Percentiles rank a stretch among this genome's conserved stretches.
Conservation (phyloP, 2,113 vertebrate genomes). For the Promerops cafer region DNA sequence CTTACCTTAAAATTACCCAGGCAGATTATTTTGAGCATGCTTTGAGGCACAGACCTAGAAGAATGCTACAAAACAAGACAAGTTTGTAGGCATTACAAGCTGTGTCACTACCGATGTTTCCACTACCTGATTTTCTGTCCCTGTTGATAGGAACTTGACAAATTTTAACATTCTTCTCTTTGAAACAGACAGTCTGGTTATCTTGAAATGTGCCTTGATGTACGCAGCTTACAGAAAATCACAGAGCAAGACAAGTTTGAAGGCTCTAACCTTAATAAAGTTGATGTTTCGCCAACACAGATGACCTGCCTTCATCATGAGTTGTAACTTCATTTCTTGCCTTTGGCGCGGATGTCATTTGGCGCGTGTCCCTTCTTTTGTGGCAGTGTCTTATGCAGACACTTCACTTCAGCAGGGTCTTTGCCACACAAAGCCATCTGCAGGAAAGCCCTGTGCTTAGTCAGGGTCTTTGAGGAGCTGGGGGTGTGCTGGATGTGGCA, state of each 20-base stretch:
- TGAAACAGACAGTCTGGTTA: not conserved
- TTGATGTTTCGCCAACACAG: not conserved
- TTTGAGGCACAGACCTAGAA: not conserved
- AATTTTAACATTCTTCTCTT: not conserved
- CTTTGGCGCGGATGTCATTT: not conserved
- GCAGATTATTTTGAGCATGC: not conserved
- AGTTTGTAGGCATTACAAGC: not conserved
- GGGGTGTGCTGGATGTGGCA: not conserved
- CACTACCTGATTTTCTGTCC: not conserved
- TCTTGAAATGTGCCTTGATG: not conserved
- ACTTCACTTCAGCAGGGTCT: not conserved
- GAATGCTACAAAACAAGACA: not conserved
- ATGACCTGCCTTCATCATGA: not conserved
- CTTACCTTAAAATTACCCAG: not conserved
- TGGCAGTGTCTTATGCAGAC: not conserved
- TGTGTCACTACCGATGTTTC: not conserved
- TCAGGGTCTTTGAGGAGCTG: not conserved
- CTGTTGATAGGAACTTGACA: not conserved
- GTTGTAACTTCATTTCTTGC: not conserved
- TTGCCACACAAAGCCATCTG: not conserved
- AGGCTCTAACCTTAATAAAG: slow-evolving; percentile 6
- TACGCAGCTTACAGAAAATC: not conserved
- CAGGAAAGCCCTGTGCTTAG: not conserved
- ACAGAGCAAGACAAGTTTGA: slow-evolving; percentile 1
- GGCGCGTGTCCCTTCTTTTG: fast-evolving